Evolutionary conservation across 2,797 vertebrate species (phyloP).

Genomic region (Clamator glandarius): DNA sequence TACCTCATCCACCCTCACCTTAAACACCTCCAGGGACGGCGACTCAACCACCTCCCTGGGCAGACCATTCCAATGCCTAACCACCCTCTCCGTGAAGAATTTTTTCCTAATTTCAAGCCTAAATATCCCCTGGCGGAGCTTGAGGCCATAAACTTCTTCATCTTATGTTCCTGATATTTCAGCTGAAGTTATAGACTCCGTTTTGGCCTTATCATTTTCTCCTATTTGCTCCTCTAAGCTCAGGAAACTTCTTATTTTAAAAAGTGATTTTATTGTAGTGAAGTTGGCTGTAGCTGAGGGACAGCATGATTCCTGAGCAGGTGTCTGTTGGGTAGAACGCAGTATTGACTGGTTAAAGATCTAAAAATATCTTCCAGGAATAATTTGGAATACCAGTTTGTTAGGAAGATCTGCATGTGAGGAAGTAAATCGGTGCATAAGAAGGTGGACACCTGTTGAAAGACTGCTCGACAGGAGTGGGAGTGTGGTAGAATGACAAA

Average conservation of each 20-base stretch:
- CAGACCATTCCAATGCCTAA: too few species aligned
- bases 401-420: background rate
- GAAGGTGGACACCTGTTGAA: background rate
- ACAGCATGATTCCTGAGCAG: background rate
- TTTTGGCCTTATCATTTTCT: background rate
- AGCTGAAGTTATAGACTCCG: background rate
- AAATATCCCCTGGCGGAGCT: too few species aligned
- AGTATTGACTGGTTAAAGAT: background rate
- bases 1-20: too few species aligned
- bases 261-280: background rate
- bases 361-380: background rate
- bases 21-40: too few species aligned
- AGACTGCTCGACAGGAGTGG: background rate
- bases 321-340: rapidly evolving
- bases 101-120: too few species aligned
- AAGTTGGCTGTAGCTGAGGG: background rate
- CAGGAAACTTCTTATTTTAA: background rate
- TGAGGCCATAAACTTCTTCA: background rate
- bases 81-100: too few species aligned
- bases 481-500: background rate
- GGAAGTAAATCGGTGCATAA: background rate
- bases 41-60: too few species aligned
- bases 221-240: background rate
- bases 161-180: background rate
- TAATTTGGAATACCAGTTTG: background rate